Conservation (phyloP, 2,113 vertebrate genomes). For the Ahaetulla prasina region DNA sequence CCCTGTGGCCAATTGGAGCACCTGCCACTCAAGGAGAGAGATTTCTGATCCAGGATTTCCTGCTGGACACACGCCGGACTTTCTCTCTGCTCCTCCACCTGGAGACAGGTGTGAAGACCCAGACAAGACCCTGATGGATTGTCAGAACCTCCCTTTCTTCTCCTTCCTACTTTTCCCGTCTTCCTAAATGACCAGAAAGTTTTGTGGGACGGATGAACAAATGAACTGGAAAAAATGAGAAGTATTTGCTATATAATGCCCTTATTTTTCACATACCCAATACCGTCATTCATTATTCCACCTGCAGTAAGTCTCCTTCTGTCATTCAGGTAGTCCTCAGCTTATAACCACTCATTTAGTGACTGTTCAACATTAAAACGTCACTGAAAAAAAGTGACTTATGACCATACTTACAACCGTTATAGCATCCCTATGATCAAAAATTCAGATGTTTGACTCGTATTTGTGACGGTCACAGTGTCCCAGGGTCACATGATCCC, state of each 20-base stretch:
- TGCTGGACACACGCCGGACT: neutral
- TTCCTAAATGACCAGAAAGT: neutral
- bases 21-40: neutral
- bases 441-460: neutral
- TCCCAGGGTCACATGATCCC: neutral
- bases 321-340: rapidly evolving
- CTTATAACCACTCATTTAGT: neutral
- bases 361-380: neutral
- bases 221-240: neutral
- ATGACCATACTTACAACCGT: neutral
- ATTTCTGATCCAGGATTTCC: neutral
- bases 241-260: neutral
- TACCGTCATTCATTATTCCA: neutral
- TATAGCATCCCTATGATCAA: neutral
- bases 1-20: neutral
- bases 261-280: neutral
- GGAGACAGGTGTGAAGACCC: neutral
- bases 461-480: neutral
- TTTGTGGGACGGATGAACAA: neutral
- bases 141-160: neutral
- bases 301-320: neutral
- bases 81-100: neutral
- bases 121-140: neutral
- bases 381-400: neutral
- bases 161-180: neutral